Base-by-base conservation (phyloP, 1,140 invertebrate genomes). In the Caenorhabditis latens region DNA sequence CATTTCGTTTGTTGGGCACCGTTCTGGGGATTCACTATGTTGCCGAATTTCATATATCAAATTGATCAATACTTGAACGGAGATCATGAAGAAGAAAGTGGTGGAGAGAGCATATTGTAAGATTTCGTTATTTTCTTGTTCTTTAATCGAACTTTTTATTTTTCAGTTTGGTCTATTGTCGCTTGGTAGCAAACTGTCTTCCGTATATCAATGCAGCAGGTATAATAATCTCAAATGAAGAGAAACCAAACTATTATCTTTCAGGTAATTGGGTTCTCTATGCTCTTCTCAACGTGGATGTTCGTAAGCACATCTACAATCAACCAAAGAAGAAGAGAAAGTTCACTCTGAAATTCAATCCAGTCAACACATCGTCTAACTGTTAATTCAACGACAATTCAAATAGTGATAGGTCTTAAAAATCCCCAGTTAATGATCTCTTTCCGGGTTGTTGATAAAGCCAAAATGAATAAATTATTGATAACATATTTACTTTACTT, bases 1-100 rank as follows among this genome's bases (percentile, higher is more conserved):
- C 79, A 88, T 67, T 88, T 88, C 53, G 50, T 88, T 4, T 88
- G 87, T 50, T 88, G 87, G 87, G 87, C 83, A 24, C 87, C 87
- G 55, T 88, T 88, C 57, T 88, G 87, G 87, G 42, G 58, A 55
- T 88, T 88, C 71, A 88, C 87, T 0, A 85, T 88, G 48, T 11
- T 82, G 6, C 83, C 87, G 21, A 65, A 83, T 53, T 86, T 83
- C 57, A 83, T 86, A 43, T 48, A 79, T 79, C 71, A 79, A 79
- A 79, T 79, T n/a, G 71, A 79, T 79, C 82, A 83, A n/a, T 65
- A 63, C 16, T 86, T 63, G 14, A 19, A 55, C n/a, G 71, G 71
- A 16, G 71, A 79, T 4, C 50, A n/a, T 50, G 71, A 50, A 19
- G 71, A 79, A 53, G 71, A 79, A 14, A 79, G 71, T 24, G 71